Percentiles rank a stretch among this genome's conserved stretches.
Conservation (phyloP, 92 coral and sea anemone species). For the Phymanthus crucifer region DNA sequence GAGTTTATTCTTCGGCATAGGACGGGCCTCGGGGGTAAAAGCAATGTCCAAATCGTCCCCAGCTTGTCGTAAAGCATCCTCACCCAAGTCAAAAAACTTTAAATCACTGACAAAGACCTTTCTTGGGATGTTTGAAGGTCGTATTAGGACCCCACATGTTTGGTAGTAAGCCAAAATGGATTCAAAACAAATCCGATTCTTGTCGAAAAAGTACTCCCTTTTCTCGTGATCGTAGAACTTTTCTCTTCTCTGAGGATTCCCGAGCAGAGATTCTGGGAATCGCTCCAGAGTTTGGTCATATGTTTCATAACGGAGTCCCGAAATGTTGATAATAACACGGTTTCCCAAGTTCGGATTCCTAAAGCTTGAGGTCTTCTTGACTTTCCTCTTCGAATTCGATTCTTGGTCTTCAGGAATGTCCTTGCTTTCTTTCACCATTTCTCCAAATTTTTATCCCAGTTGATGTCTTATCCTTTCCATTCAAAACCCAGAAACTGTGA, state of each 20-base stretch:
- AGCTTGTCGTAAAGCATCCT: conserved; percentile 80
- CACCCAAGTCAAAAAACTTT: conserved; percentile 92
- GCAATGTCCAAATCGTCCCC: conserved; percentile 75
- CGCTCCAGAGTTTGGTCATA: conserved; percentile 79
- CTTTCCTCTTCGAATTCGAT: background rate
- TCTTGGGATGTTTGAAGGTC: conserved; percentile 88
- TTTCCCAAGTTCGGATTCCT: conserved; percentile 36
- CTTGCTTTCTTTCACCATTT: conserved; percentile 1
- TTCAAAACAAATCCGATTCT: conserved; percentile 93
- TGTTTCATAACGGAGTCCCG: conserved; percentile 95
- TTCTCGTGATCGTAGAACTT: conserved; percentile 78
- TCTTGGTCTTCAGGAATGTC: background rate
- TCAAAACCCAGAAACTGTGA: background rate
- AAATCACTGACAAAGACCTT: conserved; percentile 89
- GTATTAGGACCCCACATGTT: conserved; percentile 86
- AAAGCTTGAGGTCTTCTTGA: background rate
- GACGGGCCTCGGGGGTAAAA: conserved; percentile 56
- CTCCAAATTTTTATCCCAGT: background rate
- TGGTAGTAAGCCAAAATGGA: conserved; percentile 94
- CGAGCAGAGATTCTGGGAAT: conserved; percentile 90
- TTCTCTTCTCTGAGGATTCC: conserved; percentile 70
- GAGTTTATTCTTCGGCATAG: conserved; percentile 74
- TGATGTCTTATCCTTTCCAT: background rate
- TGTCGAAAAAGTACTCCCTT: conserved; percentile 86
- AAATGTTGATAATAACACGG: conserved; percentile 76